phyloP scores from a whole-genome alignment of 2,113 vertebrate species.

The Phoxinus phoxinus region DNA sequence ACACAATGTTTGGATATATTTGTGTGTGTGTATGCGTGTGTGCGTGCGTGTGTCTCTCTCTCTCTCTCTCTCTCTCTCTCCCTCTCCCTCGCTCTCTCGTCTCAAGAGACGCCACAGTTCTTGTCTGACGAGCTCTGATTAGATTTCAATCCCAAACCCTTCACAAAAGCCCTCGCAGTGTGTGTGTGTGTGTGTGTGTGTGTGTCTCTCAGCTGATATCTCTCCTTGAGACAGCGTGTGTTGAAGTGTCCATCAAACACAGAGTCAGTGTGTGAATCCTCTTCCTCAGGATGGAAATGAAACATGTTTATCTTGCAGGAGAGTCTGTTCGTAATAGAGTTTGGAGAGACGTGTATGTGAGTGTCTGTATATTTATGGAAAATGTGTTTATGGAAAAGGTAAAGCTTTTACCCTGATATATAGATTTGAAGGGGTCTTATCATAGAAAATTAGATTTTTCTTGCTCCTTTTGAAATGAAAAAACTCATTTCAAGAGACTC shows the following conservation, averaged over 20 bases:
- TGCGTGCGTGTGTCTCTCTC: no score
- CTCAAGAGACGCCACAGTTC: not conserved
- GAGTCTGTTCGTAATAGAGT: not conserved
- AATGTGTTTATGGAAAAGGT: not conserved
- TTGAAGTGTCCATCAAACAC: constrained; percentile 4
- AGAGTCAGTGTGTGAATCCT: not conserved
- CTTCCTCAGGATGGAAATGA: not conserved
- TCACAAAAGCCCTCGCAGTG: not conserved
- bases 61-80: no score
- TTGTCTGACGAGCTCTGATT: constrained; percentile 13
- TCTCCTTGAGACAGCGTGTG: not conserved
- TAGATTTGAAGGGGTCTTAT: not conserved
- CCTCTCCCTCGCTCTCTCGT: not conserved
- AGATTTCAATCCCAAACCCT: constrained; percentile 15
- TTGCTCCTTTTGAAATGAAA: not conserved
- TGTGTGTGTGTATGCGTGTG: no score
- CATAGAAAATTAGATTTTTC: not conserved
- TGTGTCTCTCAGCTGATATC: not conserved
- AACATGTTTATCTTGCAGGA: constrained; percentile 7
- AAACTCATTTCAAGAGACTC: not conserved
- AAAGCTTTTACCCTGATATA: not conserved
- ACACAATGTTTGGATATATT: no score
- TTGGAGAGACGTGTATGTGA: constrained; percentile 1
- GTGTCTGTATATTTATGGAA: not conserved
- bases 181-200: not conserved